Evolutionary conservation across 1,140 invertebrate species (phyloP).

Genomic region (Penaeus chinensis): DNA sequence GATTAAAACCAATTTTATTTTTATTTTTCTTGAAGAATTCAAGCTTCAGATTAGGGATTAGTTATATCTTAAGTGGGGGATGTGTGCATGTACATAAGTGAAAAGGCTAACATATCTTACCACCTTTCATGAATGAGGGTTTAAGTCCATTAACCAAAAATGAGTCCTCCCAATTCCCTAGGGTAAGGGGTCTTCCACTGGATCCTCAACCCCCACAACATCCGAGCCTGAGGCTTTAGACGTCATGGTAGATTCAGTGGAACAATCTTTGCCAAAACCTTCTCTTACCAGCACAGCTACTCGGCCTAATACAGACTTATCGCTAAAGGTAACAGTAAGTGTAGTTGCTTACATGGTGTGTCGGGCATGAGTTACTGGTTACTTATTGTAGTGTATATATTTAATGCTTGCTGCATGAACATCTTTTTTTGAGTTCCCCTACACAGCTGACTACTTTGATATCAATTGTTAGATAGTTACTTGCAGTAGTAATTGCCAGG

Average conservation of each 20-base stretch:
- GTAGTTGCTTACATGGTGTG: conserved; percentile 36
- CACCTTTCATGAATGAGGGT: too few species aligned
- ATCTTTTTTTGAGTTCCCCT: too few species aligned
- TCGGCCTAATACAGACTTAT: conserved; percentile 76
- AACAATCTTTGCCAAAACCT: conserved; percentile 50
- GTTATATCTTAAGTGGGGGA: too few species aligned
- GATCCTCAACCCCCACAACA: conserved; percentile 71
- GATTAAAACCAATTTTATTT: too few species aligned
- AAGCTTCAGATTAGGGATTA: too few species aligned
- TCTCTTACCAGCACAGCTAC: conserved; percentile 65
- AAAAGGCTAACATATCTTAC: too few species aligned
- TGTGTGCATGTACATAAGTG: too few species aligned
- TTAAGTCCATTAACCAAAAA: too few species aligned
- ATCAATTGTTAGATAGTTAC: too few species aligned
- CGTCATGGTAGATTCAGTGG: conserved; percentile 63
- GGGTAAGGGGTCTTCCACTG: conserved; percentile 62
- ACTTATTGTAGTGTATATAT: not conserved
- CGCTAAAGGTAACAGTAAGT: conserved; percentile 73
- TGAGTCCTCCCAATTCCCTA: conserved; percentile 20
- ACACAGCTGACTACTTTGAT: too few species aligned
- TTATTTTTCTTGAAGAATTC: too few species aligned
- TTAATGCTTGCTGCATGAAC: not conserved
- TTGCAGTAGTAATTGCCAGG: too few species aligned
- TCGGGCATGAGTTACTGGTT: not conserved
- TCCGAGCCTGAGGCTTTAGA: conserved; percentile 68